Percentiles rank a stretch among this genome's conserved stretches.
phyloP scores from a whole-genome alignment of 2,113 vertebrate species.

The Semnornis frantzii region DNA sequence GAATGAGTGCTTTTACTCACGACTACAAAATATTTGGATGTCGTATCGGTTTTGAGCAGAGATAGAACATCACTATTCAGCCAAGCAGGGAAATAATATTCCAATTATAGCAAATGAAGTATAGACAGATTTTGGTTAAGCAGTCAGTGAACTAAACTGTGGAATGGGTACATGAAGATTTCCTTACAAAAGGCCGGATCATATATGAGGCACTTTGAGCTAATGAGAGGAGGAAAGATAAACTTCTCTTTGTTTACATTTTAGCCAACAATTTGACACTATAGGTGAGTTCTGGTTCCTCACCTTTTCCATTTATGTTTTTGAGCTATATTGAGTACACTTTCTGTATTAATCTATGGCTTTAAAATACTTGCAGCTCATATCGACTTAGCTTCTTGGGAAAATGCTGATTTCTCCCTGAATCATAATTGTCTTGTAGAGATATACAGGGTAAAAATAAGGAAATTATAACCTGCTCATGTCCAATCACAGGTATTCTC shows the following conservation, averaged over 20 bases:
- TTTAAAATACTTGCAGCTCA: background rate
- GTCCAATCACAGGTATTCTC: background rate
- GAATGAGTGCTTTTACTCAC: background rate
- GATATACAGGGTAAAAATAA: background rate
- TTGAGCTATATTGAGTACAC: background rate
- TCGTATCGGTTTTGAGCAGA: background rate
- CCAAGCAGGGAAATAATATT: background rate
- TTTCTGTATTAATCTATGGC: background rate
- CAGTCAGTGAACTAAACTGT: background rate
- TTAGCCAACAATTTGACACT: background rate
- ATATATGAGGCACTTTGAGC: background rate
- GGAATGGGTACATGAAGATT: background rate
- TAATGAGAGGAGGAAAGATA: background rate
- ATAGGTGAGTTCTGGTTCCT: background rate
- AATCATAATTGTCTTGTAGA: background rate
- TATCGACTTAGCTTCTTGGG: background rate
- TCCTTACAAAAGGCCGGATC: background rate
- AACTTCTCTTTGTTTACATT: background rate
- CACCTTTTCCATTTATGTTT: background rate
- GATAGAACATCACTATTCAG: background rate
- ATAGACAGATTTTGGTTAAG: background rate
- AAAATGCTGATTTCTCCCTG: background rate
- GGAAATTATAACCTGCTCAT: background rate
- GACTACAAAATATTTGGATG: background rate
- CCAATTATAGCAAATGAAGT: background rate